phyloP scores from a whole-genome alignment of 2,888 invertebrate genomes.

The Apodemia duryi region DNA sequence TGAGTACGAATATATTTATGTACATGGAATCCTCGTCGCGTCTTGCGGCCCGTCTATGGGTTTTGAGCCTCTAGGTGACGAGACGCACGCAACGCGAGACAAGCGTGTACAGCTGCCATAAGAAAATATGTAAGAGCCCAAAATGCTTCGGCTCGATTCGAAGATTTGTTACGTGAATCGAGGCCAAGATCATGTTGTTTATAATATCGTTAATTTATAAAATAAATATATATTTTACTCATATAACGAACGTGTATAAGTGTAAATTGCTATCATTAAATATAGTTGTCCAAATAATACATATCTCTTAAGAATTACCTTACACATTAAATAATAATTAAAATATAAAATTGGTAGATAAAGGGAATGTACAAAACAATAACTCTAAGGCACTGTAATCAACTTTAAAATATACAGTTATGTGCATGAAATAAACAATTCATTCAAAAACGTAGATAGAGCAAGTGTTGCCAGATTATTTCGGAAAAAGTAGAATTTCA shows the following conservation, averaged over 20 bases:
- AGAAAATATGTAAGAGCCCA: no score
- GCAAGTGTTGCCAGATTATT: no score
- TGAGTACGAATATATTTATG: no score
- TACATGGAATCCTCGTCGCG: no score
- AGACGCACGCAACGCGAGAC: no score
- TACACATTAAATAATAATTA: constrained; percentile 14
- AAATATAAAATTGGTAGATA: constrained; percentile 27
- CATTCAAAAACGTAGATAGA: not conserved
- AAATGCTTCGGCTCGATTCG: no score
- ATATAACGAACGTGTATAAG: not conserved
- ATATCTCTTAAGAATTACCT: not conserved
- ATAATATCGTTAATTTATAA: not conserved
- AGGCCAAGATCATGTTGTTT: no score
- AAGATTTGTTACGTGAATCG: no score
- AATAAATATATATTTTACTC: not conserved
- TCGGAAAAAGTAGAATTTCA: no score
- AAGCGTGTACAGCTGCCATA: no score
- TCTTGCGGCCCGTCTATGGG: no score
- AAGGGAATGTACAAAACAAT: constrained; percentile 27
- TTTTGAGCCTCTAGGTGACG: no score
- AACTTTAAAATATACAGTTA: not conserved
- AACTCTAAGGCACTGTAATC: constrained; percentile 44
- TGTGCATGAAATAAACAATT: not conserved
- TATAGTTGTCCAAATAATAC: not conserved
- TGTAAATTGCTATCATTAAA: not conserved